Percentiles rank a stretch among this genome's conserved stretches.
phyloP scores from a whole-genome alignment of 2,888 invertebrate genomes.

The Pristionchus japonicus region DNA sequence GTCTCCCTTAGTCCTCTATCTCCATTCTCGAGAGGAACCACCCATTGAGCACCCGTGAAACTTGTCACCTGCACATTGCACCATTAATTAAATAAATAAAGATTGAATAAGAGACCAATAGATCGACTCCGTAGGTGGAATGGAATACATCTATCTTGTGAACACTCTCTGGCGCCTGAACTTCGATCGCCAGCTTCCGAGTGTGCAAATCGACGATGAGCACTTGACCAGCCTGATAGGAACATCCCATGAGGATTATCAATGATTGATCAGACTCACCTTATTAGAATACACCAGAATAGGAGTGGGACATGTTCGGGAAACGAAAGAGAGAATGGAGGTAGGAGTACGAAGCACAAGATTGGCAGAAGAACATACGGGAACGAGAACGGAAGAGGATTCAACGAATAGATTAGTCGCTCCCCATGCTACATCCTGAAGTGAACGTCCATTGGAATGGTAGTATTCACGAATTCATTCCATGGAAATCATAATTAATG shows the following conservation, averaged over 20 bases:
- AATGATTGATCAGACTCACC: slow-evolving; percentile 8
- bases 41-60: slow-evolving; percentile 65
- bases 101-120: slow-evolving; percentile 55
- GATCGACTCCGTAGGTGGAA: slow-evolving; percentile 55
- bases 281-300: slow-evolving; percentile 39
- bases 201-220: slow-evolving; percentile 60
- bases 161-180: slow-evolving; percentile 62
- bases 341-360: slow-evolving; percentile 27
- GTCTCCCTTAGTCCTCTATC: slow-evolving; percentile 65
- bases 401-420: not conserved
- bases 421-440: slow-evolving; percentile 45
- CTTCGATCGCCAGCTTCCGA: slow-evolving; percentile 57
- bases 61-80: slow-evolving; percentile 57
- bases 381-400: slow-evolving; percentile 35
- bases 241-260: not conserved
- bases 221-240: slow-evolving; percentile 58
- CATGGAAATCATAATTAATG: not conserved
- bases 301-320: slow-evolving; percentile 1
- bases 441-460: not conserved
- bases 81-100: not conserved
- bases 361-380: slow-evolving; percentile 32
- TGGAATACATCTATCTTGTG: slow-evolving; percentile 60
- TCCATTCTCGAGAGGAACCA: slow-evolving; percentile 66
- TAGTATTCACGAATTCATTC: not conserved
- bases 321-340: slow-evolving; percentile 29